phyloP scores from a whole-genome alignment of 2,113 vertebrate species.

The Labeo catla region DNA sequence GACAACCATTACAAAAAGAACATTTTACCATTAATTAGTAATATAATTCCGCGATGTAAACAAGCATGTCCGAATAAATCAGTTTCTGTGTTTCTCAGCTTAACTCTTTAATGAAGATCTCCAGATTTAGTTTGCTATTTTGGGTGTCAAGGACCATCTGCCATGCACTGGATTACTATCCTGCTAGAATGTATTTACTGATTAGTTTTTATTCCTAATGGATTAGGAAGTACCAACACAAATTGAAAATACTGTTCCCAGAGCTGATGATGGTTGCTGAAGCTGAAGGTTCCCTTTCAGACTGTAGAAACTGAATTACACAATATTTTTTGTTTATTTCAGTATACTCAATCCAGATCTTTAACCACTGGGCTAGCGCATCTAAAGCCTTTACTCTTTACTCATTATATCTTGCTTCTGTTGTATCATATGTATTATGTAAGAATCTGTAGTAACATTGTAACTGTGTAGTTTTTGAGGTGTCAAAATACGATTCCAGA shows the following conservation, averaged over 20 bases:
- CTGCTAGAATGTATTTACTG: background rate
- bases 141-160: background rate
- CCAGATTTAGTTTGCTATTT: background rate
- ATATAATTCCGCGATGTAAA: background rate
- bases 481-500: background rate
- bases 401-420: background rate
- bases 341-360: too few species aligned
- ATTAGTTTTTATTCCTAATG: background rate
- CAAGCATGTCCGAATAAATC: background rate
- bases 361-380: background rate
- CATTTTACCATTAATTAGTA: background rate
- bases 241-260: background rate
- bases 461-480: background rate
- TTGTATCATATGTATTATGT: background rate
- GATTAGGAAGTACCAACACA: background rate
- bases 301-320: background rate
- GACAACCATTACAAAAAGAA: background rate
- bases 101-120: constrained; percentile 16
- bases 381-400: background rate
- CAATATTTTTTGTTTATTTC: background rate
- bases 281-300: background rate
- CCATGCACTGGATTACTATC: constrained; percentile 18
- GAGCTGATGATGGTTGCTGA: background rate
- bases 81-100: background rate
- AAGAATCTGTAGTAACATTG: background rate